Conservation (phyloP, 2,888 invertebrate species). For the Drosophila sordidapex region DNA sequence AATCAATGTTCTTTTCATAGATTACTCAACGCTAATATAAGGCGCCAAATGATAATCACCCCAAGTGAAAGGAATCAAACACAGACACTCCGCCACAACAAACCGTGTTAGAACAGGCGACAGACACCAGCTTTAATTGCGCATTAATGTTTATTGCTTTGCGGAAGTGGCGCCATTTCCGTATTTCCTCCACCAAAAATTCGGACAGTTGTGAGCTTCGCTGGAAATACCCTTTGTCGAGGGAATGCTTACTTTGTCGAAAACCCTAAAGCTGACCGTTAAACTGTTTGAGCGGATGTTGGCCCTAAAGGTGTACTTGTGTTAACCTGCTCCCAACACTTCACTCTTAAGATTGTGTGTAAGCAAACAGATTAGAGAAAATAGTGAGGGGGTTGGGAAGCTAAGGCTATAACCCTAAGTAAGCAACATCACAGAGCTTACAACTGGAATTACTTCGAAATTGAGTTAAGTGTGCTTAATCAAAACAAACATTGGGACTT, state of each 20-base stretch:
- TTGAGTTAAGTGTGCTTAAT: neutral
- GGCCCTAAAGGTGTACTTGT: neutral
- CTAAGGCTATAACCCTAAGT: neutral
- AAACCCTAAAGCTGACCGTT: slow-evolving; percentile 18
- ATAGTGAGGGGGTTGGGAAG: neutral
- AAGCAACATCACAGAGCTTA: neutral
- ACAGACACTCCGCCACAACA: slow-evolving; percentile 41
- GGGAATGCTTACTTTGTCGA: slow-evolving; percentile 17
- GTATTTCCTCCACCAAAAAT: slow-evolving; percentile 25
- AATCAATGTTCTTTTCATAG: slow-evolving; percentile 46
- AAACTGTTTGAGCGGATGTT: neutral
- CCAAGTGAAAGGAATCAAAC: slow-evolving; percentile 64
- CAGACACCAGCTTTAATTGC: slow-evolving; percentile 78
- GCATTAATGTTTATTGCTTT: slow-evolving; percentile 78
- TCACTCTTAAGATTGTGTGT: neutral
- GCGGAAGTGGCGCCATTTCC: slow-evolving; percentile 78
- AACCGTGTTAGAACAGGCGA: slow-evolving; percentile 13
- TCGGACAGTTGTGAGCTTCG: slow-evolving; percentile 16
- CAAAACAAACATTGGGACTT: neutral
- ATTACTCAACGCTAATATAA: slow-evolving; percentile 56
- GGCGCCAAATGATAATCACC: slow-evolving; percentile 62
- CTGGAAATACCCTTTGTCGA: slow-evolving; percentile 23
- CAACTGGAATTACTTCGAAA: neutral
- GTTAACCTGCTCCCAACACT: neutral
- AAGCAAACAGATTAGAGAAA: neutral